phyloP scores from a whole-genome alignment of 2,113 vertebrate genomes.

The Petromus typicus region DNA sequence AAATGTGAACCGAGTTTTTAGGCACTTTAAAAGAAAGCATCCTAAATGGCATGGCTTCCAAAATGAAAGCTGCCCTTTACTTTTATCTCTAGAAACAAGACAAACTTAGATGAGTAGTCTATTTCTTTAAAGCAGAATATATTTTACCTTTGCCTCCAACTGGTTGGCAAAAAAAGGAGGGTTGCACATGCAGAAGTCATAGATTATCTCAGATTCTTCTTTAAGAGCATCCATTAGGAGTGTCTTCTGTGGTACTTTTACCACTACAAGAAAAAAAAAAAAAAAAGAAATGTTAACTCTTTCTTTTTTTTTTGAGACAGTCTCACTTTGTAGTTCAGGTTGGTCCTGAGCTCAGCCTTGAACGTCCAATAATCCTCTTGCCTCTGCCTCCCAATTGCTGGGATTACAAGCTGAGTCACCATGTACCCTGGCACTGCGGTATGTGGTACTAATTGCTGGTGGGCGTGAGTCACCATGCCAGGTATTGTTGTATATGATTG shows the following conservation, averaged over 20 bases:
- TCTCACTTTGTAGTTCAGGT: too few relatives aligned
- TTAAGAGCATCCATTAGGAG: slow-evolving; percentile 98
- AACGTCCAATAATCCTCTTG: too few relatives aligned
- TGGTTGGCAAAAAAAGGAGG: slow-evolving; percentile 99
- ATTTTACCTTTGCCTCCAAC: slow-evolving; percentile 94
- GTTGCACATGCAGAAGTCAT: slow-evolving; percentile 99
- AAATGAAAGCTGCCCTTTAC: slow-evolving; percentile 53
- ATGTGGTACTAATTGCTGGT: too few relatives aligned
- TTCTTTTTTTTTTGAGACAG: too few relatives aligned
- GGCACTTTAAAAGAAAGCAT: slow-evolving; percentile 32
- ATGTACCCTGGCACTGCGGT: too few relatives aligned
- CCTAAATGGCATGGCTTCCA: background rate
- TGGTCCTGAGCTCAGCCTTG: too few relatives aligned
- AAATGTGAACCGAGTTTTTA: background rate
- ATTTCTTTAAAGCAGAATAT: slow-evolving; percentile 64
- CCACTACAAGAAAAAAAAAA: slow-evolving; percentile 88
- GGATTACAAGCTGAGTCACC: too few relatives aligned
- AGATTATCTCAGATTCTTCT: slow-evolving; percentile 96
- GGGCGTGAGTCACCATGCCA: too few relatives aligned
- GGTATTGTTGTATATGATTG: too few relatives aligned
- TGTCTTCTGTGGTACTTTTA: slow-evolving; percentile 99
- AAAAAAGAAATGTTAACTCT: too few relatives aligned
- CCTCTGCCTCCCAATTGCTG: too few relatives aligned
- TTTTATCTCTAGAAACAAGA: slow-evolving; percentile 22
- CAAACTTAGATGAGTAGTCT: slow-evolving; percentile 17